Percentiles rank a stretch among this genome's conserved stretches.
phyloP scores from a whole-genome alignment of 1,140 invertebrate genomes.

The Leptopilina clavipes region DNA sequence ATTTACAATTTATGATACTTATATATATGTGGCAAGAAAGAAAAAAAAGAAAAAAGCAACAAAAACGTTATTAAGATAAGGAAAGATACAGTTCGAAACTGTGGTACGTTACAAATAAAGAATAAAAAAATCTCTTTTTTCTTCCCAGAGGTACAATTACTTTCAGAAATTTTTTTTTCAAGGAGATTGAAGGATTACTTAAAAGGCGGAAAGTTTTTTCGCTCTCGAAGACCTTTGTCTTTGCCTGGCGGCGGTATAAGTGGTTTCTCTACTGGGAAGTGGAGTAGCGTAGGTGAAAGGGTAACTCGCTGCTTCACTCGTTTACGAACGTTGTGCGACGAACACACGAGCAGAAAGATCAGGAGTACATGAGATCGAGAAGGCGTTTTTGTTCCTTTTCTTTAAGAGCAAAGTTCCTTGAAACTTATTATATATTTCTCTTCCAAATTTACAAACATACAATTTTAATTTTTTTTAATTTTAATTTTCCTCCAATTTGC shows the following conservation, averaged over 20 bases:
- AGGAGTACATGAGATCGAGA: constrained; percentile 42
- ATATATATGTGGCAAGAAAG: too few relatives aligned
- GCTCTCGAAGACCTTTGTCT: neutral
- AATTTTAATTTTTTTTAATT: too few relatives aligned
- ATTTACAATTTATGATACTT: too few relatives aligned
- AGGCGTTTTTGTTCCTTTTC: neutral
- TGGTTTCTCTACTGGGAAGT: neutral
- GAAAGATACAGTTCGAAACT: too few relatives aligned
- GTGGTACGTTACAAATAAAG: too few relatives aligned
- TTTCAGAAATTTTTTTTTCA: neutral
- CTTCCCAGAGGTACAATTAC: too few relatives aligned
- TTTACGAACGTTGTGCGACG: constrained; percentile 56
- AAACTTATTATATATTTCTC: too few relatives aligned
- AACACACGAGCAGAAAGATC: constrained; percentile 46
- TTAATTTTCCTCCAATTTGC: too few relatives aligned
- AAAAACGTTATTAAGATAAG: too few relatives aligned
- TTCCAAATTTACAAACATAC: too few relatives aligned
- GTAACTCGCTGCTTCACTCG: constrained; percentile 29
- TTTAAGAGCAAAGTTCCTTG: neutral
- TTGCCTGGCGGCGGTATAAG: neutral
- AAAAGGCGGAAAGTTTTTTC: neutral
- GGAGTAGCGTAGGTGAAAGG: neutral
- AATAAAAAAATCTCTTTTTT: too few relatives aligned
- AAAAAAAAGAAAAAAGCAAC: too few relatives aligned
- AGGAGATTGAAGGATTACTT: neutral